Conservation (phyloP, 2,888 invertebrate genomes). For the Caenorhabditis sp. region DNA sequence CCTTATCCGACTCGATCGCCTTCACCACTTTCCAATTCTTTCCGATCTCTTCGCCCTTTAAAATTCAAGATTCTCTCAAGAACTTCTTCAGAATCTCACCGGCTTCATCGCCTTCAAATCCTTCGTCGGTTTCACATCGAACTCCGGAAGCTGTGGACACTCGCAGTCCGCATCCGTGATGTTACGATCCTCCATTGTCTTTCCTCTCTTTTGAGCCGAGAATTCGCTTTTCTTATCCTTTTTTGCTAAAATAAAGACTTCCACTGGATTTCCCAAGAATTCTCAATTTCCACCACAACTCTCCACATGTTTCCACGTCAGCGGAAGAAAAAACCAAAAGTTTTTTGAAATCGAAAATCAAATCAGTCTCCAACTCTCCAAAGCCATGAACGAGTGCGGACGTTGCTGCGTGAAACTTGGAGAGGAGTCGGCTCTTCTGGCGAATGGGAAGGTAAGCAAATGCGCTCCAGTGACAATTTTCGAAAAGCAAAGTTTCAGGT, state of each 20-base stretch:
- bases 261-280: neutral
- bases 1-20: constrained; percentile 65
- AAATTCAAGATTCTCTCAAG: neutral
- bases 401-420: constrained; percentile 63
- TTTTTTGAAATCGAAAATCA: constrained; percentile 5
- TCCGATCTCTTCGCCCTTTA: constrained; percentile 62
- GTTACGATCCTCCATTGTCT: constrained; percentile 67
- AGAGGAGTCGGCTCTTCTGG: constrained; percentile 63
- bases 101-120: constrained; percentile 60
- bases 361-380: neutral
- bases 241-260: neutral
- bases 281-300: too few species aligned
- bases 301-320: constrained; percentile 7
- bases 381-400: constrained; percentile 63
- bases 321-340: neutral
- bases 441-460: constrained; percentile 53
- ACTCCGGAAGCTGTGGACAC: constrained; percentile 59
- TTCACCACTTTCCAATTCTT: constrained; percentile 68
- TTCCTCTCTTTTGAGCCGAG: constrained; percentile 37
- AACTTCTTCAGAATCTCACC: constrained; percentile 7
- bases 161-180: constrained; percentile 68
- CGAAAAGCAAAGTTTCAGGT: constrained; percentile 23
- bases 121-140: constrained; percentile 37
- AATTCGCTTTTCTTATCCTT: constrained; percentile 33
- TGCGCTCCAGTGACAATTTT: neutral